Evolutionary conservation across 2,113 vertebrate species (phyloP), one percentile per base, ranked within the genome.

Genomic region (Machaerirhynchus nigripectus): DNA sequence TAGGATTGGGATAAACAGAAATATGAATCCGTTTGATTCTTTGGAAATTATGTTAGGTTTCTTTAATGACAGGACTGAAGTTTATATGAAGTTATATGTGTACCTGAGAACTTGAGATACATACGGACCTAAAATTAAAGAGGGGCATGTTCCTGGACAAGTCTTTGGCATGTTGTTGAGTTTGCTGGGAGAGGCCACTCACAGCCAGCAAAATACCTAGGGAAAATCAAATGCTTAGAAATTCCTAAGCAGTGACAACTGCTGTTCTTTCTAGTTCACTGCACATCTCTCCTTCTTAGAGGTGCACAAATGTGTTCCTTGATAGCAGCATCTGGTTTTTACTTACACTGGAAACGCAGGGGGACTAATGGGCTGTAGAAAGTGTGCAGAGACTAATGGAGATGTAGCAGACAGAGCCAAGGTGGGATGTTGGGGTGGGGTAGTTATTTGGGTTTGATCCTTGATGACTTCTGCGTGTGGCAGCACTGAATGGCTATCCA

Each of bases 71-170:
- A 30, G 35, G 49, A 86, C 17, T 10, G 2, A 59, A 64, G 7
- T 52, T 35, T n/a, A 8, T 31, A 18, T 56, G 9, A 57, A 52
- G 10, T 35, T 40, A 18, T 10, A 18, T 53, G 12, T 0, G 4
- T 7, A 24, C 28, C 47, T 59, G 26, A 77, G 67, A 83, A 33
- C 8, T 22, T 42, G 65, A 57, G 59, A 39, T 42, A 57, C 1
- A 4, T 33, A 17, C 8, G 12, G 37, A 27, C 76, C 63, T 77
- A 95, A 89, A 90, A 96, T 53, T 94, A 96, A 81, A 93, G 92
- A 85, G 64, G 68, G 33, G 31, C 79, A 2, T 97, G 90, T 89
- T 74, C 23, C 12, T 0, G 4, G 50, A 30, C 12, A 55, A 0
- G 42, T 87, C 63, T 74, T 2, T 60, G 31, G 24, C 78, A 50